Conservation (phyloP, 2,888 invertebrate species). For the Glaucopsyche alexis region DNA sequence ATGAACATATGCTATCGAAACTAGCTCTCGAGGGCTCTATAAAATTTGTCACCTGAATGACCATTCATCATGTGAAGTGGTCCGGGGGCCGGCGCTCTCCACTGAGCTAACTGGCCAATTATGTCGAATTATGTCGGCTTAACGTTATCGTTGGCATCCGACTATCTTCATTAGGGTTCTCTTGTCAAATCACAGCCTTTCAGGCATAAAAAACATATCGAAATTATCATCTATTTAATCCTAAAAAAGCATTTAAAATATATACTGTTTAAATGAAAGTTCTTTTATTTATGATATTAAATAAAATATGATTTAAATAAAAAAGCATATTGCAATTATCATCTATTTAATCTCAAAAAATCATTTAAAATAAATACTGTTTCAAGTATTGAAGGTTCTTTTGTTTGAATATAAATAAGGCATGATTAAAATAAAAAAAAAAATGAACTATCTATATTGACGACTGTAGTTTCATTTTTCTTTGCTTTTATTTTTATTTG, state of each 20-base stretch:
- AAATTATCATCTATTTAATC: not conserved
- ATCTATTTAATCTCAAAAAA: not conserved
- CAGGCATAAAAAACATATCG: not conserved
- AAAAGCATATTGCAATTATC: too few species aligned
- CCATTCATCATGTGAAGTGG: conserved; percentile 52
- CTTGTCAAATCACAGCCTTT: conserved; percentile 2
- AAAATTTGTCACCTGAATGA: conserved; percentile 53
- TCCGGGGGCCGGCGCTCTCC: conserved; percentile 43
- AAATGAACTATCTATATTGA: too few species aligned
- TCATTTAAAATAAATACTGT: too few species aligned
- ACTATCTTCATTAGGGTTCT: conserved; percentile 17
- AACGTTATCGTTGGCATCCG: conserved; percentile 29
- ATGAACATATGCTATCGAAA: conserved; percentile 42
- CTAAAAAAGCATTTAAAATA: not conserved
- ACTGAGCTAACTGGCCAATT: conserved; percentile 39
- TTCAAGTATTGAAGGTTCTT: too few species aligned
- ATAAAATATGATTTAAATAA: too few species aligned
- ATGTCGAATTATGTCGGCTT: conserved; percentile 33
- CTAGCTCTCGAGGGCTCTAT: conserved; percentile 47
- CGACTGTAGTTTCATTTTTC: too few species aligned
- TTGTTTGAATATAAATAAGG: too few species aligned
- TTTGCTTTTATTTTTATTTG: too few species aligned
- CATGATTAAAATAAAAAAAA: too few species aligned
- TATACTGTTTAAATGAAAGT: too few species aligned
- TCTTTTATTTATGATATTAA: too few species aligned